Evolutionary conservation across 1,140 invertebrate species (phyloP).

Genomic region (Papilio polytes): DNA sequence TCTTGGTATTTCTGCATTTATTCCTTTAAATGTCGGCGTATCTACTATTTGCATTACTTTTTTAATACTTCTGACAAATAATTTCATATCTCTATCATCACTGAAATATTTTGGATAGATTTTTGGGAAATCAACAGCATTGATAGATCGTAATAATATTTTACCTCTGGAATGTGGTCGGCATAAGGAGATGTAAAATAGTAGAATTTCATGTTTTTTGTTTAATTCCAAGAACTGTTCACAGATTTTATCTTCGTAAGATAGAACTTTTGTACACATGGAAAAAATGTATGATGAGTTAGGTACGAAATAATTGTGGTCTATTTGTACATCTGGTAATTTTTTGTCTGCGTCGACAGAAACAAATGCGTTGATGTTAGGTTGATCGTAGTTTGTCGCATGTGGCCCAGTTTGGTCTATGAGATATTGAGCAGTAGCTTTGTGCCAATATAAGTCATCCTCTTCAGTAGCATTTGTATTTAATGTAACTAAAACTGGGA

Average conservation of each 20-base stretch:
- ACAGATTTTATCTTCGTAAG: slow-evolving; percentile 89
- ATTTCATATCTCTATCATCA: slow-evolving; percentile 66
- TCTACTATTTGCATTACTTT: slow-evolving; percentile 63
- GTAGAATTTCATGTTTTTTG: slow-evolving; percentile 66
- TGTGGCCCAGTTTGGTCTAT: slow-evolving; percentile 67
- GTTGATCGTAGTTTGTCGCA: slow-evolving; percentile 75
- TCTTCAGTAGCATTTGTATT: slow-evolving; percentile 79
- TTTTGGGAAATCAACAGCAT: slow-evolving; percentile 88
- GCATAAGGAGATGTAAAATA: slow-evolving; percentile 73
- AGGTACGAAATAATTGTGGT: slow-evolving; percentile 84
- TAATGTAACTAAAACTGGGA: slow-evolving; percentile 86
- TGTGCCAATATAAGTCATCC: slow-evolving; percentile 60
- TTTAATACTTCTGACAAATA: slow-evolving; percentile 63
- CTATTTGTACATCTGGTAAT: slow-evolving; percentile 86
- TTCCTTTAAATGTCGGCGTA: slow-evolving; percentile 58
- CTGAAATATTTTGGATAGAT: slow-evolving; percentile 76
- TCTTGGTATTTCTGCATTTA: slow-evolving; percentile 68
- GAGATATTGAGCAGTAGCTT: slow-evolving; percentile 68
- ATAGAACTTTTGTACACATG: slow-evolving; percentile 62
- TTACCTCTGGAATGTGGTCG: slow-evolving; percentile 68
- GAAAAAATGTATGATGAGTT: slow-evolving; percentile 78
- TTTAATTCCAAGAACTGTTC: slow-evolving; percentile 86
- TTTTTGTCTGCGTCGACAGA: slow-evolving; percentile 84
- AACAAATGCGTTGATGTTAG: slow-evolving; percentile 83
- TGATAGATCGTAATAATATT: slow-evolving; percentile 85